Percentiles rank a stretch among this genome's conserved stretches.
These are phyloP conservation scores for Dynastes hyllus DNA, from an alignment of 2,888 invertebrate species.

Conservation along the genomic window DNA sequence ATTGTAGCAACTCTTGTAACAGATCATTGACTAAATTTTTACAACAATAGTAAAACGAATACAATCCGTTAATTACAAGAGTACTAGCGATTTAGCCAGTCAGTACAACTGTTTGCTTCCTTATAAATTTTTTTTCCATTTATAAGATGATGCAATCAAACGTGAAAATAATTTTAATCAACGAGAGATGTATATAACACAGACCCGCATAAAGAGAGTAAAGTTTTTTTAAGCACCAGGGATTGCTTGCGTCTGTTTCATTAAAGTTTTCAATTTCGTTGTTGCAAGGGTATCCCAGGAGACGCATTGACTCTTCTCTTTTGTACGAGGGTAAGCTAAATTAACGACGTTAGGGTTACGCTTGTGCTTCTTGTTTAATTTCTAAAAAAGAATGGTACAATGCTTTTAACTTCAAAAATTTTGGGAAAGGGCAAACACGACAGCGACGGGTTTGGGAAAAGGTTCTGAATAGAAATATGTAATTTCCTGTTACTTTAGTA, in stretches of 20 bases:
- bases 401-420: background rate
- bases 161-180: no score
- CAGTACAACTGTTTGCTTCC: no score
- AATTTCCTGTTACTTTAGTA: background rate
- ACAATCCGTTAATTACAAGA: no score
- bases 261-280: conserved; percentile 35
- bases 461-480: background rate
- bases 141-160: no score
- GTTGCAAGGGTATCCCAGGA: conserved; percentile 1
- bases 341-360: conserved; percentile 14
- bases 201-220: no score
- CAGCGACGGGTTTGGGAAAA: background rate
- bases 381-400: background rate
- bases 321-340: conserved; percentile 24
- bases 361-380: conserved; percentile 16
- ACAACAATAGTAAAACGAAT: no score
- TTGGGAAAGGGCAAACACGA: background rate
- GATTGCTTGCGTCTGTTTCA: conserved; percentile 9
- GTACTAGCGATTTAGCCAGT: no score
- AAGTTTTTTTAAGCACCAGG: background rate
- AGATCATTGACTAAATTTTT: no score
- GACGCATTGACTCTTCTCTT: conserved; percentile 15
- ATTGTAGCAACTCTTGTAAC: no score
- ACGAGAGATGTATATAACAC: no score
- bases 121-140: no score